Evolutionary conservation across 2,888 invertebrate species (phyloP), one percentile per base, ranked within the genome.

Genomic region (Biston stratarius): DNA sequence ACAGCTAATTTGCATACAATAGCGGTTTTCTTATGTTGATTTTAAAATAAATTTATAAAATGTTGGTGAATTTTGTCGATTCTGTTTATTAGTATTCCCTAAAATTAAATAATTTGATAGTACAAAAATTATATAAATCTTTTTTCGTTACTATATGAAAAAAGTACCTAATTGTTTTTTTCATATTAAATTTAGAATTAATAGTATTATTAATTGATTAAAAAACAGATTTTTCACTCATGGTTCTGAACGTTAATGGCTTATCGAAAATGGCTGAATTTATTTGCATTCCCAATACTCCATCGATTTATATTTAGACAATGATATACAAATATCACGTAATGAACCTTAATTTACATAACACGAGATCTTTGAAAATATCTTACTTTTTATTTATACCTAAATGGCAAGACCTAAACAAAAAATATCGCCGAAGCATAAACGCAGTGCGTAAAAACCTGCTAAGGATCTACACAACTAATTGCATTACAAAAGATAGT

Each of bases 301-400:
- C 24, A 55, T 36, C 24, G 33, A 24, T 36, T 14, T 57, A 45
- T 10, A 34, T 57, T 68, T 33, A 55, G 44, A 51, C 12, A 64
- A 24, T 57, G 63, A 63, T 63, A 58, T 52, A 72, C 51, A 61
- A 48, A 59, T 66, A 62, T 53, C 36, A 56, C 44, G 44, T 15
- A 38, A 57, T 34, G 36, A 59, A 56, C 36, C 60, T 45, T 62
- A 49, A 51, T 55, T 34, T 38, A 53, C 51, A 6, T 49, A 34
- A 61, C 12, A 70, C 58, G 73, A 75, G 72, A 74, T 76, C 71
- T 60, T 64, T 67, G 49, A 44, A 69, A 68, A 70, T 67, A 70
- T 56, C 70, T 57, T 53, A 64, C 45, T 12, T 55, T 49, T 65
- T 48, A 58, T 42, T 59, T 47, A 57, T 42, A 58, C 7, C 52